Percentiles rank a stretch among this genome's conserved stretches.
Evolutionary conservation across 2,113 vertebrate species (phyloP).

Genomic region (Chaetops frenatus): DNA sequence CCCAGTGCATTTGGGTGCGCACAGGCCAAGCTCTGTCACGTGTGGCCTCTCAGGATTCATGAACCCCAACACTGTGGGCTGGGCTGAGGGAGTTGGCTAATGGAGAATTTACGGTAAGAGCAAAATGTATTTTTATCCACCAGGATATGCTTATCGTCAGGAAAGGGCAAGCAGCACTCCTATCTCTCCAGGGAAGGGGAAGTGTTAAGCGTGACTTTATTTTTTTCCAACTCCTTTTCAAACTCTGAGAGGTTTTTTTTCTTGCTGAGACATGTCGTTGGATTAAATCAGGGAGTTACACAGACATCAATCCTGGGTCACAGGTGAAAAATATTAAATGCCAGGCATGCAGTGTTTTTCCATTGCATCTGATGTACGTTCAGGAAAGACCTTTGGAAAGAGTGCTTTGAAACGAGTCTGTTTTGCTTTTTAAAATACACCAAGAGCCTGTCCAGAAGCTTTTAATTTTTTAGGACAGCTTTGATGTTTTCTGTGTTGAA

Average conservation of each 20-base stretch:
- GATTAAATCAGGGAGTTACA: background rate
- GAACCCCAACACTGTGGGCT: background rate
- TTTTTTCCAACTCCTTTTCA: constrained; percentile 45
- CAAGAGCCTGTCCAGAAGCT: background rate
- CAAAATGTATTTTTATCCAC: constrained; percentile 60
- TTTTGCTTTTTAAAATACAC: background rate
- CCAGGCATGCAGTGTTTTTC: constrained; percentile 14
- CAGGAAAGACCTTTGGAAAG: constrained; percentile 17
- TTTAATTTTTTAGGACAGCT: background rate
- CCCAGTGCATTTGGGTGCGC: rapidly evolving
- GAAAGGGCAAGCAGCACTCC: constrained; percentile 59
- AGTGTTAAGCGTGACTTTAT: constrained; percentile 35
- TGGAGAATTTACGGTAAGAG: constrained; percentile 47
- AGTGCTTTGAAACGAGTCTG: background rate
- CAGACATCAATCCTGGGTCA: background rate
- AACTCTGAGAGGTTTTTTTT: background rate
- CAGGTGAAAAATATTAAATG: constrained; percentile 38
- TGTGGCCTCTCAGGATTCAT: background rate
- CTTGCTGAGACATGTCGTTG: background rate
- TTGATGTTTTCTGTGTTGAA: background rate
- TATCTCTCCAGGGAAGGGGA: constrained; percentile 53
- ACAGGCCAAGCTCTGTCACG: background rate
- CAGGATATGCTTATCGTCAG: constrained; percentile 66
- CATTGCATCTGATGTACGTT: background rate
- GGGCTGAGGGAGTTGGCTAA: constrained; percentile 23